Evolutionary conservation across 1,140 invertebrate species (phyloP).

Genomic region (Cheumatopsyche charites): DNA sequence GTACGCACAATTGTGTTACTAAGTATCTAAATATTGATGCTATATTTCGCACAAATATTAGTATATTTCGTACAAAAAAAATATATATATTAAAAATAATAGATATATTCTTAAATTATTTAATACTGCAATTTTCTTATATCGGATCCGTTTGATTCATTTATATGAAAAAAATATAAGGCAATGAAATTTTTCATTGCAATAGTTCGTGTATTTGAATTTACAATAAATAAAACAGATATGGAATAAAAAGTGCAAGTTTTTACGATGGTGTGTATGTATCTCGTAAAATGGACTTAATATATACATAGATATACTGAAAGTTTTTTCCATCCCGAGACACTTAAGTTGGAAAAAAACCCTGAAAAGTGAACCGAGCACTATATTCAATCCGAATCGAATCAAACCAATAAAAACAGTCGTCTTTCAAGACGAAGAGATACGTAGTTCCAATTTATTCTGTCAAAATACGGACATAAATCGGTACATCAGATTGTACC

Average conservation of each 20-base stretch:
- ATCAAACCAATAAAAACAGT: conserved; percentile 25
- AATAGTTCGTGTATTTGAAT: not conserved
- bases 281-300: not conserved
- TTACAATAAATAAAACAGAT: not conserved
- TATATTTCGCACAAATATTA: too few species aligned
- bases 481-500: conserved; percentile 14
- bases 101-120: too few species aligned
- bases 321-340: not conserved
- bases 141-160: too few species aligned
- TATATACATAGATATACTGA: too few species aligned
- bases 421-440: not conserved
- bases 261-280: not conserved
- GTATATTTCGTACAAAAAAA: too few species aligned
- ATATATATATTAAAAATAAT: too few species aligned
- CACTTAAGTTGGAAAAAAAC: not conserved
- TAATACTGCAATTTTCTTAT: too few species aligned
- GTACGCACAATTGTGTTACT: too few species aligned
- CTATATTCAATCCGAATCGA: conserved; percentile 6
- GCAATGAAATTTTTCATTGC: too few species aligned
- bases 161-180: too few species aligned
- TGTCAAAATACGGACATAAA: conserved; percentile 27
- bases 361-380: too few species aligned
- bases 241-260: not conserved
- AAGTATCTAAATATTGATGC: too few species aligned
- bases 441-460: conserved; percentile 2